These are phyloP conservation scores for Drosophila pectinifera DNA, from an alignment of 1,140 invertebrate genomes.

Conservation along the genomic window DNA sequence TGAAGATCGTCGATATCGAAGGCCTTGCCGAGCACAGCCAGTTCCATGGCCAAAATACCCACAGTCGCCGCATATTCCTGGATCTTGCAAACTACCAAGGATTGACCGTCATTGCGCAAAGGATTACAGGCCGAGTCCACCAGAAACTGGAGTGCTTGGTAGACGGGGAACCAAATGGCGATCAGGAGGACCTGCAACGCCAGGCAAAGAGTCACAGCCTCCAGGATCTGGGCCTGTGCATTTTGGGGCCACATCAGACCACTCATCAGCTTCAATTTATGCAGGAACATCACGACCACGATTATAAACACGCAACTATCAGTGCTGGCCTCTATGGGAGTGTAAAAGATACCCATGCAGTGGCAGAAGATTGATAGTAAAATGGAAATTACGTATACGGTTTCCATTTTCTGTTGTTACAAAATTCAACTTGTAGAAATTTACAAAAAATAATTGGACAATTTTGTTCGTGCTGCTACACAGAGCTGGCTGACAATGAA, in stretches of 20 bases:
- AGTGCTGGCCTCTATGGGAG: background rate
- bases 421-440: conserved; percentile 16
- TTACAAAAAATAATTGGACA: background rate
- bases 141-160: background rate
- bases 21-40: background rate
- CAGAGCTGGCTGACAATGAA: background rate
- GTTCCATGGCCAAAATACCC: conserved; percentile 1
- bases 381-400: background rate
- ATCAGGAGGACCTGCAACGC: background rate
- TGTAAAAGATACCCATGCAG: background rate
- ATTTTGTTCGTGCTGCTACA: background rate
- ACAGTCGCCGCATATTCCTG: background rate
- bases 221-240: background rate
- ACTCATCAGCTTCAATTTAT: background rate
- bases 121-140: background rate
- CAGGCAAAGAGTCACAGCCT: conserved; percentile 6
- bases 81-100: background rate
- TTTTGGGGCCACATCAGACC: too few relatives aligned
- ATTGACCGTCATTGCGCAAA: background rate
- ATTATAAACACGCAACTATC: conserved; percentile 17
- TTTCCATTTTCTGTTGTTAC: conserved; percentile 8
- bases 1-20: conserved; percentile 24
- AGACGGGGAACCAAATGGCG: conserved; percentile 1
- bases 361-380: conserved; percentile 1
- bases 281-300: conserved; percentile 1